A percentile compares a stretch with the other conserved stretches of the same genome.
phyloP scores from a whole-genome alignment of 2,888 invertebrate genomes.

The Octonoba sinensis region DNA sequence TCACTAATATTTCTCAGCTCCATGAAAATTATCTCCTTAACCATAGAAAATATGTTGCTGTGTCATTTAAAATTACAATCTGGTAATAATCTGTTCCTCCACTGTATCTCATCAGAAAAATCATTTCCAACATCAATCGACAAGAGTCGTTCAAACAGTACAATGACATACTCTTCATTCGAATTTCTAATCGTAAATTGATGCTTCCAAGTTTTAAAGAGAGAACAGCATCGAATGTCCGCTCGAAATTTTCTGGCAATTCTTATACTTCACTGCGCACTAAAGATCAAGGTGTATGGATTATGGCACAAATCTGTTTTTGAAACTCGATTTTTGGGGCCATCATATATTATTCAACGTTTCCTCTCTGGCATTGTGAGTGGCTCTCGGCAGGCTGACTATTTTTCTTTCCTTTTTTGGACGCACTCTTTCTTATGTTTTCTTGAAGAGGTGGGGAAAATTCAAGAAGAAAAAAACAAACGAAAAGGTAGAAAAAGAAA shows the following conservation, averaged over 20 bases:
- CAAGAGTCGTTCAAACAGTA: background rate
- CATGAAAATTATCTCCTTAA: too few relatives aligned
- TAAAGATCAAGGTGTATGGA: slow-evolving; percentile 35
- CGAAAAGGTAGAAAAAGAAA: slow-evolving; percentile 8
- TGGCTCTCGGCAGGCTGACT: slow-evolving; percentile 10
- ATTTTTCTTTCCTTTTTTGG: slow-evolving; percentile 24
- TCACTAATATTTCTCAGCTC: too few relatives aligned
- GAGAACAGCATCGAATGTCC: slow-evolving; percentile 9
- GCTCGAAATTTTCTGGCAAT: slow-evolving; percentile 22
- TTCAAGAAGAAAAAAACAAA: background rate
- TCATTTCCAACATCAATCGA: background rate
- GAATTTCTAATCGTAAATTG: slow-evolving; percentile 12
- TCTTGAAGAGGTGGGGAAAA: background rate
- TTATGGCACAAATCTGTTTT: slow-evolving; percentile 51
- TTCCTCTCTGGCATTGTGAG: slow-evolving; percentile 7
- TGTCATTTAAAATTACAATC: background rate
- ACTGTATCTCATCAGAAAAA: slow-evolving; percentile 1
- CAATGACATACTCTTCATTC: background rate
- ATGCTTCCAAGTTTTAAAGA: slow-evolving; percentile 18
- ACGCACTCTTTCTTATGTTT: slow-evolving; percentile 22
- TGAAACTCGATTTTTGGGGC: slow-evolving; percentile 55
- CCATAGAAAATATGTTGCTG: too few relatives aligned
- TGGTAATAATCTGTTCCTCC: background rate
- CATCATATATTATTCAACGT: slow-evolving; percentile 61
- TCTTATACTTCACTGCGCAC: slow-evolving; percentile 10